Base-by-base conservation (phyloP, 2,888 invertebrate species). In the Ornithoptera priamus region DNA sequence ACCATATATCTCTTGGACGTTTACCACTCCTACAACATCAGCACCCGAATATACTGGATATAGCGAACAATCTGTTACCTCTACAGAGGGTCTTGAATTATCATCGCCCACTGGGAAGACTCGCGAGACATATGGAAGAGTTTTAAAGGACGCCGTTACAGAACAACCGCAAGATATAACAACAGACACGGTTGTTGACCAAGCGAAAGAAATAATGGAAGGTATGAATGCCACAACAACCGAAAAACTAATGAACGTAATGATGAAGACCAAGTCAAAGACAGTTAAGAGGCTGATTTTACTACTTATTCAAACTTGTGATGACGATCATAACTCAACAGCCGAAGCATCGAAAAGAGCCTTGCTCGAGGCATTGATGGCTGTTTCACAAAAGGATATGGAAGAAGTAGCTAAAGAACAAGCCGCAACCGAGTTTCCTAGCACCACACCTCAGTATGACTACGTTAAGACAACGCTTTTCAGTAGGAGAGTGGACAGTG, bases 191-290 rank as follows among this genome's bases (percentile, higher is more conserved):
- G 94, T 95, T 62, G 94, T 94, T 59, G 93, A 94, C 77, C 95
- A 95, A 75, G 95, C 97, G 0, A 95, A 96, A 77, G 94, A 96
- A 85, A 95, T 97, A 77, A 95, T 97, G 81, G 95, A 95, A 1
- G 95, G 94, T 22, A 91, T 97, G 72, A 97, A 97, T 78, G 95
- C 95, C 15, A 95, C 96, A 0, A 96, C 96, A 72, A 94, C 95
- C 0, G 93, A 95, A 72, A 96, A 96, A 75, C 90, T 97, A 68
- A 94, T 96, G 93, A 94, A 94, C 72, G 96, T 96, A 57, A 97
- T 97, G 97, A 95, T 96, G 79, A 96, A 96, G 81, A 97, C 97
- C 0, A 94, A 94, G 75, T 96, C 97, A 75, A 95, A 95, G 69
- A 95, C 96, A 0, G 96, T 96, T 0, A 93, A 95, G 65, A 93